These are phyloP conservation scores for Eremobia ochroleuca DNA, from an alignment of 2,888 invertebrate genomes.

Conservation along the genomic window DNA sequence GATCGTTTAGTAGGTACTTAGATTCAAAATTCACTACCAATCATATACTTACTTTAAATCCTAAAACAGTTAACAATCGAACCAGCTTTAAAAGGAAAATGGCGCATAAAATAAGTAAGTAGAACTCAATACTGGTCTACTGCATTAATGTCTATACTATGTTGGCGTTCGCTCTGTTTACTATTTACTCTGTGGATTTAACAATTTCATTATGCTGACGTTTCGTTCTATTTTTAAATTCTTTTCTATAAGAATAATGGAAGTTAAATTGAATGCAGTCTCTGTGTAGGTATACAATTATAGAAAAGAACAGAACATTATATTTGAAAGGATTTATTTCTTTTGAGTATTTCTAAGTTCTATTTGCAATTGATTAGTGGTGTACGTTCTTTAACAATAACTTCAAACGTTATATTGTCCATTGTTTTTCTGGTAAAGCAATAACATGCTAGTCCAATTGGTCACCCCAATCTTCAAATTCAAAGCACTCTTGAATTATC, in stretches of 20 bases:
- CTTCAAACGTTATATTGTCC: background rate
- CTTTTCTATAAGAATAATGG: conserved; percentile 19
- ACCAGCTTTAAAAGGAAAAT: conserved; percentile 4
- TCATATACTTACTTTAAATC: background rate
- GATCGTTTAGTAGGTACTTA: no score
- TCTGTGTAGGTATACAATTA: background rate
- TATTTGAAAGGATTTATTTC: conserved; percentile 4
- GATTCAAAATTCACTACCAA: background rate
- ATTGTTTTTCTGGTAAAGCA: background rate
- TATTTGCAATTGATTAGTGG: background rate
- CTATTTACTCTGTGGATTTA: conserved; percentile 49
- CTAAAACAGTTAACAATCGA: background rate
- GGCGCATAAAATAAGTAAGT: conserved; percentile 18
- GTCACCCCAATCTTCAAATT: background rate
- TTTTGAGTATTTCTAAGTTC: background rate
- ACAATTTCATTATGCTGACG: conserved; percentile 31
- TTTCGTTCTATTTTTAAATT: conserved; percentile 35
- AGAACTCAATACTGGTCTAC: conserved; percentile 23
- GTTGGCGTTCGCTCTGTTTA: conserved; percentile 37
- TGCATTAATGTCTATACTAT: conserved; percentile 10
- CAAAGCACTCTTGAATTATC: background rate
- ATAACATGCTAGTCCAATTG: background rate
- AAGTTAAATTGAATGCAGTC: conserved; percentile 24
- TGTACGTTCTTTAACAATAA: background rate
- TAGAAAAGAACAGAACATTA: background rate